Evolutionary conservation across 2,113 vertebrate species (phyloP), one percentile per base, ranked within the genome.

Genomic region (Acrocephalus arundinaceus): DNA sequence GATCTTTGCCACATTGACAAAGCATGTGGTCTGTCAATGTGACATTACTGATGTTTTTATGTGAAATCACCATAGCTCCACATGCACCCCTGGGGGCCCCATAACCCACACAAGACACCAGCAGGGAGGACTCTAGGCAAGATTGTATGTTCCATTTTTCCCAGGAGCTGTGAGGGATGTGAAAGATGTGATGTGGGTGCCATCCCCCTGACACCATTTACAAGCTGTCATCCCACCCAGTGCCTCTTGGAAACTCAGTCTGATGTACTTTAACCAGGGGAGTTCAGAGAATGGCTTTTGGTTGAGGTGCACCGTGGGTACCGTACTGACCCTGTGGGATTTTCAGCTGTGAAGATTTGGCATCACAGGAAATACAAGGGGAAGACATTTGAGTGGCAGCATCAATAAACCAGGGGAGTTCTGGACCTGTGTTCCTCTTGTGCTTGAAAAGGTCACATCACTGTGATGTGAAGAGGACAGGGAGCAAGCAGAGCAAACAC

Each of bases 11-110:
- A 25, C 16, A 15, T 3, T 13, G 48, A 48, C 13, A 54, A 68
- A 54, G 1, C 28, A 28, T 25, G 15, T 2, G 3, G 13, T 23
- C 43, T 51, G n/a, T 25, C 35, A 39, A 1, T 2, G 37, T n/a
- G 41, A 19, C 2, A 1, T 66, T 54, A n/a, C 20, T 33, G 25
- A 35, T 37, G 7, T 21, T 52, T 68, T 7, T 15, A 11, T 61
- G 24, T 23, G 24, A 70, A 65, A 46, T 35, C 21, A 39, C 22
- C 33, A 4, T 14, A 45, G 43, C 21, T 72, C 23, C 37, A n/a
- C 17, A 21, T n/a, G 37, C 10, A n/a, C 7, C 16, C 19, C 22
- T 54, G 33, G 24, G 91, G 28, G 16, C 37, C 18, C 46, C 23
- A 31, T 46, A 73, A 46, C 7, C 16, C 19, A 19, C 41, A 55